phyloP scores from a whole-genome alignment of 2,888 invertebrate species.

The Cephus rjabovi region DNA sequence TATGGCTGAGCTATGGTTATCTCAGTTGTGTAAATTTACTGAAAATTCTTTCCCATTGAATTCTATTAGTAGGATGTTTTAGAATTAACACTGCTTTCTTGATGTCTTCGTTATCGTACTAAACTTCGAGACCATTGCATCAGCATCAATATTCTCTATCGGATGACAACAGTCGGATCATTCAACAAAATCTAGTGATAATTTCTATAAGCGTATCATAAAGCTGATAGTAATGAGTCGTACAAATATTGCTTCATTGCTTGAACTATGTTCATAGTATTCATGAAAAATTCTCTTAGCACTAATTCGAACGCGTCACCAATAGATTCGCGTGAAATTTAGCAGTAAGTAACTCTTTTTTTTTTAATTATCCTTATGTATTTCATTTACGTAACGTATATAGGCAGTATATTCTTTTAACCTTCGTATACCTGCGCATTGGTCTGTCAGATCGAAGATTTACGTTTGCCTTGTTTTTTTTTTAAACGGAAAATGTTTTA shows the following conservation, averaged over 20 bases:
- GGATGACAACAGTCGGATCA: not conserved
- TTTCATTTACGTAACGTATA: not conserved
- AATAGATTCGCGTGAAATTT: not conserved
- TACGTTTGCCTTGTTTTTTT: too few species aligned
- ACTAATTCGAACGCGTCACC: not conserved
- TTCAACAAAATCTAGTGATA: not conserved
- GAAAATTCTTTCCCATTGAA: not conserved
- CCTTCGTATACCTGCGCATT: too few species aligned
- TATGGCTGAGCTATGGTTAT: too few species aligned
- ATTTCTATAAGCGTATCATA: not conserved
- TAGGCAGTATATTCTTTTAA: not conserved
- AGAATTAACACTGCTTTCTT: not conserved
- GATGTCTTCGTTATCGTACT: not conserved
- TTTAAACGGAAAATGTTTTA: too few species aligned
- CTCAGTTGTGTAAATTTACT: not conserved
- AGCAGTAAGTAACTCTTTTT: not conserved
- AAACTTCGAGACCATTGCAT: not conserved
- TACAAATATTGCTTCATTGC: not conserved
- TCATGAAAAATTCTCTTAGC: not conserved
- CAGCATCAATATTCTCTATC: not conserved
- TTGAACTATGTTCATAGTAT: not conserved
- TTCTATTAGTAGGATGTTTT: not conserved
- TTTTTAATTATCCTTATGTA: not conserved
- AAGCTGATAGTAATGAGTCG: not conserved
- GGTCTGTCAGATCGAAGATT: too few species aligned